These are phyloP conservation scores for Myzus persicae DNA, from an alignment of 1,140 invertebrate species.

Conservation along the genomic window DNA sequence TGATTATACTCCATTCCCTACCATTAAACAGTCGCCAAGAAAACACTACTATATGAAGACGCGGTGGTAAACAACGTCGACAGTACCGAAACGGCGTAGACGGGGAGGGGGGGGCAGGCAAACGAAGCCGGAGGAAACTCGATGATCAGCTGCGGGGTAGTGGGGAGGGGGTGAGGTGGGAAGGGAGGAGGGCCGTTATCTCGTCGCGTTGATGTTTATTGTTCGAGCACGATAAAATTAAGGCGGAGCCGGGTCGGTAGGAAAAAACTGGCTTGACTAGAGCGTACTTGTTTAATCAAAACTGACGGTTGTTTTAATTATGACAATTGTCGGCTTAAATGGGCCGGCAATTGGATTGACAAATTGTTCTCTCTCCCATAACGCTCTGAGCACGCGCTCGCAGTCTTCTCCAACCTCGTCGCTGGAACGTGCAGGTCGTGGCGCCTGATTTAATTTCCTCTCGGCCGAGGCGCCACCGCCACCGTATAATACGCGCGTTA, in stretches of 20 bases:
- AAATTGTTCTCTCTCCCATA: background rate
- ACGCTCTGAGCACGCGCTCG: background rate
- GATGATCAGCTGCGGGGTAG: background rate
- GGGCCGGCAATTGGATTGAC: background rate
- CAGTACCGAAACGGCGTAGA: background rate
- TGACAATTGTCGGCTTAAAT: background rate
- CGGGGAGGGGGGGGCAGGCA: background rate
- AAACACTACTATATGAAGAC: background rate
- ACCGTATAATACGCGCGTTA: background rate
- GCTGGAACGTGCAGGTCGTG: background rate
- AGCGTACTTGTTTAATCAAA: background rate
- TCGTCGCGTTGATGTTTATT: background rate
- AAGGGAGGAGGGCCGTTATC: background rate
- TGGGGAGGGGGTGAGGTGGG: no score
- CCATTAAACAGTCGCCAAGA: slow-evolving; percentile 52
- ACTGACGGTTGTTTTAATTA: slow-evolving; percentile 19
- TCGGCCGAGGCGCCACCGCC: background rate
- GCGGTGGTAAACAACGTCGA: background rate
- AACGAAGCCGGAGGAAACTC: background rate
- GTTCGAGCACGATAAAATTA: background rate
- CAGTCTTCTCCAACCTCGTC: background rate
- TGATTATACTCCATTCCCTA: slow-evolving; percentile 31
- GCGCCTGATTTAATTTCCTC: slow-evolving; percentile 19
- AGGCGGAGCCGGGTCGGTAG: background rate
- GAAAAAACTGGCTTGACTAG: background rate